Evolutionary conservation across 2,888 invertebrate species (phyloP).

Genomic region (Blomia tropicalis): DNA sequence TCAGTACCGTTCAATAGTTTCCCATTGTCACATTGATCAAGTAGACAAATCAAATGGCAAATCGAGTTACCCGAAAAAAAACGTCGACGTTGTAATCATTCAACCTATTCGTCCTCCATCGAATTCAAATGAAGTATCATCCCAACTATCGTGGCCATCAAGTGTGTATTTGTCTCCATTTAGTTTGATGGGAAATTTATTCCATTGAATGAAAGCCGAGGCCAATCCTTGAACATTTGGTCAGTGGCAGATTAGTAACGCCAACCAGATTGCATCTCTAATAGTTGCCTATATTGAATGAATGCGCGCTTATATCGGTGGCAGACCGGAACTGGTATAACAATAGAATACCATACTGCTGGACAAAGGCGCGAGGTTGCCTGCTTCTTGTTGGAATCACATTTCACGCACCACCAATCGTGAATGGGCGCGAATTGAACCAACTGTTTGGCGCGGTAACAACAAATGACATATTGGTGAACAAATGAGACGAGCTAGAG

Average conservation of each 20-base stretch:
- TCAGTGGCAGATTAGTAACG: not conserved
- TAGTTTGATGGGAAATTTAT: not conserved
- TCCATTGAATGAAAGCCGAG: not conserved
- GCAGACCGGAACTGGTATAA: slow-evolving; percentile 2
- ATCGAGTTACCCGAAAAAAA: too few species aligned
- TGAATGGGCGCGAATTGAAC: not conserved
- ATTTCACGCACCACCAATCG: not conserved
- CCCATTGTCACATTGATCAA: not conserved
- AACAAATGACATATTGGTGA: too few species aligned
- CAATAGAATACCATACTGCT: not conserved
- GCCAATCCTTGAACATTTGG: not conserved
- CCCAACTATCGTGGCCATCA: not conserved
- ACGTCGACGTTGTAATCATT: too few species aligned
- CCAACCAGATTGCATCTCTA: not conserved
- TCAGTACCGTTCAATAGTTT: slow-evolving; percentile 3
- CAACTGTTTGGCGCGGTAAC: too few species aligned
- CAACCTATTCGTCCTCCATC: not conserved
- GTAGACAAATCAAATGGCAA: too few species aligned
- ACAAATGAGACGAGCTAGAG: too few species aligned
- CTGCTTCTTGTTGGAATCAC: not conserved
- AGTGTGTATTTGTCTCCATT: not conserved
- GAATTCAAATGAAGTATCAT: not conserved
- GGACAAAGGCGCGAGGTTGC: too few species aligned
- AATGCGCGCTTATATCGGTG: too few species aligned
- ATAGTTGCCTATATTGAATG: too few species aligned